Conservation (phyloP, 2,797 vertebrate species). For the Neosilurus hyrtlii region DNA sequence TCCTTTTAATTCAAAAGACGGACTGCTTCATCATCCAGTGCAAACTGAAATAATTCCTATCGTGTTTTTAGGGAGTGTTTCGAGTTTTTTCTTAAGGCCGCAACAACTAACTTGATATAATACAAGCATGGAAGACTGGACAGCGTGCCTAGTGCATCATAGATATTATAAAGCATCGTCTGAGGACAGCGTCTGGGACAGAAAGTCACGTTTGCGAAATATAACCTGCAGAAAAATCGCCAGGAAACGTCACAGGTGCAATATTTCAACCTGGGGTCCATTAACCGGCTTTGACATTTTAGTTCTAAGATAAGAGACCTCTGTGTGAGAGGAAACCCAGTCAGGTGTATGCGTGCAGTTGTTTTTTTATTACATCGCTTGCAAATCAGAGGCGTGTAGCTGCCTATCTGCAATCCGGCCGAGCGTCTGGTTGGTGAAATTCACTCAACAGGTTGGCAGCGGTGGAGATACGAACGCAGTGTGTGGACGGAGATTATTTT, state of each 20-base stretch:
- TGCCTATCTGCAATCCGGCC: slow-evolving; percentile 9
- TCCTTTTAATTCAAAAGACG: too few species aligned
- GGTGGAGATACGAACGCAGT: slow-evolving; percentile 24
- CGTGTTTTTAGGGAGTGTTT: not conserved
- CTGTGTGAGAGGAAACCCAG: not conserved
- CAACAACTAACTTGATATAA: not conserved
- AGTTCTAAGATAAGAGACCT: slow-evolving; percentile 31
- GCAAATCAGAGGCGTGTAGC: slow-evolving; percentile 23
- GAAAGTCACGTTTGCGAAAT: not conserved
- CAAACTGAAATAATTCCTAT: not conserved
- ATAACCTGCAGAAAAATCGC: not conserved
- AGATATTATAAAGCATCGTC: not conserved
- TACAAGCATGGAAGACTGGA: not conserved
- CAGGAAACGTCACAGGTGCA: slow-evolving; percentile 4
- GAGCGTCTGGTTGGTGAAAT: slow-evolving; percentile 16
- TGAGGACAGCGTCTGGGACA: not conserved
- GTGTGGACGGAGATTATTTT: slow-evolving; percentile 14
- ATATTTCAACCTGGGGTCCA: slow-evolving; percentile 7
- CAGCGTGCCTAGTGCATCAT: not conserved
- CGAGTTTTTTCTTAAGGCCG: not conserved
- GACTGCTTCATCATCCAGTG: not conserved
- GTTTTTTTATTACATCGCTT: slow-evolving; percentile 37
- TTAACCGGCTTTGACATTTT: slow-evolving; percentile 44
- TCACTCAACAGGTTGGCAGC: slow-evolving; percentile 38
- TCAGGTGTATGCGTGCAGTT: not conserved